Evolutionary conservation across 2,888 invertebrate species (phyloP), one percentile per base, ranked within the genome.

Genomic region (Allygus modestus): DNA sequence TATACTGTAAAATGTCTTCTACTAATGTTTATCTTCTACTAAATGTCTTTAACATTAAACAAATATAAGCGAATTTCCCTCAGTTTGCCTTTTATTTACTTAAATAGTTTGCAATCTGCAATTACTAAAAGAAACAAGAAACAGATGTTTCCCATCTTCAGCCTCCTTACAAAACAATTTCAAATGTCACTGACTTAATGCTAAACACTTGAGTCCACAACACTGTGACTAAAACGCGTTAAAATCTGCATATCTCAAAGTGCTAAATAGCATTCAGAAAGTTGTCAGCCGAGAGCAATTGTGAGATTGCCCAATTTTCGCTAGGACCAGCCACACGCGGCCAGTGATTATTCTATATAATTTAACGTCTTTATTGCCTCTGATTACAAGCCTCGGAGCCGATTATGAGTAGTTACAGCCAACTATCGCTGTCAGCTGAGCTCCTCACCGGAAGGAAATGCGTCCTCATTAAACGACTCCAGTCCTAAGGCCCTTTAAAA

Each of bases 351-450:
- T 65, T 65, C 28, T 65, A 65, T 28, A 65, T 65, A 65, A 65
- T 65, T 65, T 65, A 65, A 65, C 65, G 65, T 65, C 65, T 65
- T 65, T 65, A 65, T 65, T 65, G 65, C 65, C 65, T 65, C 65
- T 28, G 65, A 65, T 65, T 65, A 31, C 28, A 28, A 31, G 65
- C 5, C 65, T 65, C 31, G 0, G 58, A 26, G 4, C 28, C 20
- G 58, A 31, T 65, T 26, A 65, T 17, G 12, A 65, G 65, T 28
- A 28, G 65, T 28, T 58, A 58, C 20, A 28, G 31, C 65, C 65
- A 65, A 65, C 65, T 65, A 65, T 65, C 31, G 12, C 65, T 65
- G 15, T 4, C 54, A 15, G 5, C 28, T n/a, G n/a, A n/a, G 26
- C 28, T 15, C 58, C 0, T 58, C 58, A 17, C 65, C 65, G 65